Conservation (phyloP, 2,888 invertebrate genomes). For the Theodoxus fluviatilis region DNA sequence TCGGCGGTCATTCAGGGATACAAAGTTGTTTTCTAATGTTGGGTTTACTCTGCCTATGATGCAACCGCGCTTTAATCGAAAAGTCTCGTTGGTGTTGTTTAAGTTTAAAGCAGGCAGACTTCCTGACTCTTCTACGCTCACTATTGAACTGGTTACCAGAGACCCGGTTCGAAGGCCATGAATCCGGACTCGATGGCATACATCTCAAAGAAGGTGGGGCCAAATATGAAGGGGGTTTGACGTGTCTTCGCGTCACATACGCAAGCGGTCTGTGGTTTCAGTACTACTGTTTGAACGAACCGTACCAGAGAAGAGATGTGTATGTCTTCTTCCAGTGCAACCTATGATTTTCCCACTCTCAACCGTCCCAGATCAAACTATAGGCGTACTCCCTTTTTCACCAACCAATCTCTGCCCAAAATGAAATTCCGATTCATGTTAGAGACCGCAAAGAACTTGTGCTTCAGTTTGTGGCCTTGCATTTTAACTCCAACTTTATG, state of each 20-base stretch:
- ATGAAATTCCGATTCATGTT: constrained; percentile 29
- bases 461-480: constrained; percentile 11
- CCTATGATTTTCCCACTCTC: constrained; percentile 26
- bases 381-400: constrained; percentile 24
- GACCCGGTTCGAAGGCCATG: constrained; percentile 24
- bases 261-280: constrained; percentile 27
- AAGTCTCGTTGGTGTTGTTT: constrained; percentile 28
- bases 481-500: constrained; percentile 14
- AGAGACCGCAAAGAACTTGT: constrained; percentile 25
- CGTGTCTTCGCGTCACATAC: constrained; percentile 20
- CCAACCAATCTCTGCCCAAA: constrained; percentile 26
- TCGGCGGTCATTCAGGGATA: too few species aligned
- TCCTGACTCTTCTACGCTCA: constrained; percentile 4
- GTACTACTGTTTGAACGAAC: background rate
- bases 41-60: constrained; percentile 19
- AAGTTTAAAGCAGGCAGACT: constrained; percentile 27
- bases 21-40: background rate
- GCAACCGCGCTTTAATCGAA: constrained; percentile 28
- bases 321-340: constrained; percentile 31
- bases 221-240: constrained; percentile 18
- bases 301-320: constrained; percentile 27
- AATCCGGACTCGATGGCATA: constrained; percentile 25
- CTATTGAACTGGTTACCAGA: constrained; percentile 13
- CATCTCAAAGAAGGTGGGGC: background rate
- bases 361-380: constrained; percentile 30